Percentiles rank a stretch among this genome's conserved stretches.
Conservation (phyloP, 2,888 invertebrate genomes). For the Limnephilus marmoratus region DNA sequence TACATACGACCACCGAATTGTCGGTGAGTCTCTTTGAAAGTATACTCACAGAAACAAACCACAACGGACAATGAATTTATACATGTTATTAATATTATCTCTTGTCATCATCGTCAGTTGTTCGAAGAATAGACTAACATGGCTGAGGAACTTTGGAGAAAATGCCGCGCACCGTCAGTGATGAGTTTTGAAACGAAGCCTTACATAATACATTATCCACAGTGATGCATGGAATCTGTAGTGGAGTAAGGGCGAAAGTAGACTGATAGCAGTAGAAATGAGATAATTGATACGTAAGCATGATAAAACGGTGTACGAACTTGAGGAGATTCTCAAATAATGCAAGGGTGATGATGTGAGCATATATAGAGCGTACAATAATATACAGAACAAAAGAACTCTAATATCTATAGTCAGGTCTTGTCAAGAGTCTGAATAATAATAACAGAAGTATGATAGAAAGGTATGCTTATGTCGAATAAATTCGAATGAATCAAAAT, state of each 20-base stretch:
- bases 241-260: background rate
- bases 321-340: too few species aligned
- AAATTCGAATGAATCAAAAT: too few species aligned
- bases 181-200: background rate
- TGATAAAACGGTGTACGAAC: too few species aligned
- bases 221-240: background rate
- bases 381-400: too few species aligned
- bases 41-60: background rate
- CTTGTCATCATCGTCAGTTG: background rate
- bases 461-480: too few species aligned
- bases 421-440: too few species aligned
- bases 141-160: background rate
- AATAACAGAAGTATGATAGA: too few species aligned
- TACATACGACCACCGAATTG: slow-evolving; percentile 13
- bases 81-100: background rate
- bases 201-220: background rate
- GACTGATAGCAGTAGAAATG: background rate
- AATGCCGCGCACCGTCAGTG: background rate
- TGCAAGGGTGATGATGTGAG: too few species aligned
- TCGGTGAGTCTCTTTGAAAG: background rate
- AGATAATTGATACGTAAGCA: background rate
- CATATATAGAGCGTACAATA: too few species aligned
- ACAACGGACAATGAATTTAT: background rate
- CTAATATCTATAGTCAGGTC: too few species aligned
- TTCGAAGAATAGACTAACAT: background rate